These are phyloP conservation scores for Graphium colonna DNA, from an alignment of 2,888 invertebrate species.

Conservation along the genomic window DNA sequence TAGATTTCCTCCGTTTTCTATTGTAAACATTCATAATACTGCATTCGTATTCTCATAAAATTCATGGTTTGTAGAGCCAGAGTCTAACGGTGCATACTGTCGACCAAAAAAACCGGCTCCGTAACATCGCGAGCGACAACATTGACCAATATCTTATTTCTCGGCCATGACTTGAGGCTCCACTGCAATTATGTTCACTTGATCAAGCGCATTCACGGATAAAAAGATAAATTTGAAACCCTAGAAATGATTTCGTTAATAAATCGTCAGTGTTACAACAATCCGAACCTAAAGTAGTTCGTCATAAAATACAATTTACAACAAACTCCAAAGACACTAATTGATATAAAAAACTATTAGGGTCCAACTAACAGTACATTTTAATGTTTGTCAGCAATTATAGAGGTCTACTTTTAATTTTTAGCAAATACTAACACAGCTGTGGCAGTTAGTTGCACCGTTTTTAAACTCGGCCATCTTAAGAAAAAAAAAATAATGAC, in stretches of 20 bases:
- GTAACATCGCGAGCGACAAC: constrained; percentile 22
- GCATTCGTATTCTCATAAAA: neutral
- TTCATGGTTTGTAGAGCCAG: constrained; percentile 3
- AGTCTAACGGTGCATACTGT: constrained; percentile 13
- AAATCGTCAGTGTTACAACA: neutral
- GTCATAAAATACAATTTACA: neutral
- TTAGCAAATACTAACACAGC: neutral
- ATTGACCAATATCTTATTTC: constrained; percentile 32
- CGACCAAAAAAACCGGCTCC: constrained; percentile 23
- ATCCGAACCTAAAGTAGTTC: neutral
- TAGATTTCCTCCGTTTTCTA: neutral
- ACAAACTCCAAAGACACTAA: neutral
- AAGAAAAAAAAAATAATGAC: neutral
- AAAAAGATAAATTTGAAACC: constrained; percentile 1
- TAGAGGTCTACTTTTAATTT: neutral
- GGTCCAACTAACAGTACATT: neutral
- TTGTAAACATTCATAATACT: neutral
- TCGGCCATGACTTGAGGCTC: constrained; percentile 34
- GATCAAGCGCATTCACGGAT: constrained; percentile 5
- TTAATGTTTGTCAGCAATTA: neutral
- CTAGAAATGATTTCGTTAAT: neutral
- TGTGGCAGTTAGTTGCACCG: neutral
- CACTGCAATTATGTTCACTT: constrained; percentile 31
- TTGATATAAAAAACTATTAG: neutral
- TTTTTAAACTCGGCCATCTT: neutral